Percentiles rank a stretch among this genome's conserved stretches.
Conservation (phyloP, 2,888 invertebrate species). For the Liopterus haemorrhoidalis region DNA sequence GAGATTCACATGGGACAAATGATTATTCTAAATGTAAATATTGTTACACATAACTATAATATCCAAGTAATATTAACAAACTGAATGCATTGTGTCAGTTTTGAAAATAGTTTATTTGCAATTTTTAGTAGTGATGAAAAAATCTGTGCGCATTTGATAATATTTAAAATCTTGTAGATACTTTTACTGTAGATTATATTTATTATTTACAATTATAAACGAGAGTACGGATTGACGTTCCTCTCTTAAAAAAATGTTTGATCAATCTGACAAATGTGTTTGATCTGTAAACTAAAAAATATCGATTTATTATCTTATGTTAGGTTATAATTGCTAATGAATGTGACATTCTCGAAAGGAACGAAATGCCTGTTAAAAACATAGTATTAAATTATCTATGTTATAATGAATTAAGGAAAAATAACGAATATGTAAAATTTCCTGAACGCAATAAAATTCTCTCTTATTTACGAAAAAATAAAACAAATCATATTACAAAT, state of each 20-base stretch:
- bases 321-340: slow-evolving; percentile 37
- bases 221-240: slow-evolving; percentile 48
- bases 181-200: slow-evolving; percentile 39
- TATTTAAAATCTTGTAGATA: slow-evolving; percentile 39
- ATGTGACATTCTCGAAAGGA: slow-evolving; percentile 33
- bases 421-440: slow-evolving; percentile 49
- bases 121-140: slow-evolving; percentile 28
- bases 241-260: slow-evolving; percentile 41
- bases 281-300: slow-evolving; percentile 20
- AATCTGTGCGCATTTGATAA: slow-evolving; percentile 39
- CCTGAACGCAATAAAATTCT: slow-evolving; percentile 52
- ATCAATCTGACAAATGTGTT: slow-evolving; percentile 26
- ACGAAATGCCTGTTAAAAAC: slow-evolving; percentile 28
- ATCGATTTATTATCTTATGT: slow-evolving; percentile 34
- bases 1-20: slow-evolving; percentile 38
- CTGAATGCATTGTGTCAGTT: slow-evolving; percentile 38
- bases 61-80: slow-evolving; percentile 36
- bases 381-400: slow-evolving; percentile 41
- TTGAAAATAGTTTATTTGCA: slow-evolving; percentile 27
- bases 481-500: too few species aligned
- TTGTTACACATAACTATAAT: slow-evolving; percentile 48
- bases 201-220: slow-evolving; percentile 42
- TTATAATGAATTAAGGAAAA: slow-evolving; percentile 42
- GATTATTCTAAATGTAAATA: slow-evolving; percentile 55
- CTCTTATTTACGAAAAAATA: too few species aligned